Percentiles rank a stretch among this genome's conserved stretches.
Evolutionary conservation across 92 coral and sea anemone species (phyloP).

Genomic region (Palythoa heliodiscus): DNA sequence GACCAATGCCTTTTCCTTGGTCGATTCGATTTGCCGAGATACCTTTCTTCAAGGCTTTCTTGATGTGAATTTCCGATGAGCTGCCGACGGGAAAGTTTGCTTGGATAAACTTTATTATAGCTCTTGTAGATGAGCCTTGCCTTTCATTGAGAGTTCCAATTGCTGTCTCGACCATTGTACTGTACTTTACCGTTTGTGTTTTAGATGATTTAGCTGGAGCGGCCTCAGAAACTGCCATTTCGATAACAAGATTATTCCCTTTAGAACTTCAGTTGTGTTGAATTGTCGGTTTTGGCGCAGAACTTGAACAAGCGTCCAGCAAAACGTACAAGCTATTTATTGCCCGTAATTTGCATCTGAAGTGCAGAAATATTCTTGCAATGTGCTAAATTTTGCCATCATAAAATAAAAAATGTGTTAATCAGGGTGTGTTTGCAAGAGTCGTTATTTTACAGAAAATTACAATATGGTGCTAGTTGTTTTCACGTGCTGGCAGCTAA

Average conservation of each 20-base stretch:
- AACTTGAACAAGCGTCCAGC: not conserved
- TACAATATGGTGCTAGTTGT: no score
- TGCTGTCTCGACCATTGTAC: constrained; percentile 87
- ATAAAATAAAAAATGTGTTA: not conserved
- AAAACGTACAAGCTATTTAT: constrained; percentile 8
- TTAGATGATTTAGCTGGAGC: constrained; percentile 45
- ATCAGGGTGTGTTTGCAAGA: not conserved
- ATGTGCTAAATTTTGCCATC: not conserved
- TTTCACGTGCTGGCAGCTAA: no score
- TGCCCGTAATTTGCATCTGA: constrained; percentile 20
- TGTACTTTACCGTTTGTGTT: constrained; percentile 72
- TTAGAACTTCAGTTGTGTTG: not conserved
- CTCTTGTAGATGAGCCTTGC: constrained; percentile 89
- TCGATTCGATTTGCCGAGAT: constrained; percentile 64
- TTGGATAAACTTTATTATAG: constrained; percentile 73
- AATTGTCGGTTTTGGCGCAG: not conserved
- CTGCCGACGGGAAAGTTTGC: constrained; percentile 70
- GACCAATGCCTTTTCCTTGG: constrained; percentile 86
- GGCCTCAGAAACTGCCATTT: constrained; percentile 34
- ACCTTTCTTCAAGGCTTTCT: constrained; percentile 75
- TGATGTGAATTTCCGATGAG: constrained; percentile 59
- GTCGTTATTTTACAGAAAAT: no score
- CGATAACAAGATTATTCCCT: not conserved
- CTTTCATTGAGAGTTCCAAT: constrained; percentile 71
- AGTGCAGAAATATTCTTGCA: constrained; percentile 5